phyloP scores from a whole-genome alignment of 2,888 invertebrate genomes.

The Xylophagus ater region DNA sequence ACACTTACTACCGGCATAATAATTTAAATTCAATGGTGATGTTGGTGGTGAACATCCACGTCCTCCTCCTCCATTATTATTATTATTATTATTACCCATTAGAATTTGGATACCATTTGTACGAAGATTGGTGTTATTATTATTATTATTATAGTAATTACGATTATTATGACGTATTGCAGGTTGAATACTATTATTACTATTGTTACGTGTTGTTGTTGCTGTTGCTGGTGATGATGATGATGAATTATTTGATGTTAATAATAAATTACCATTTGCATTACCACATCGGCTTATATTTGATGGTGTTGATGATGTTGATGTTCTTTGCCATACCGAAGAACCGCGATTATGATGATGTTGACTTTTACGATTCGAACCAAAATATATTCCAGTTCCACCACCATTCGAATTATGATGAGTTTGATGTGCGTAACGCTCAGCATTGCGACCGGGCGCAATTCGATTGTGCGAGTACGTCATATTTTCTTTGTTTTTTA shows the following conservation, averaged over 20 bases:
- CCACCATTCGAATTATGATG: constrained; percentile 16
- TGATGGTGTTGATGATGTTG: neutral
- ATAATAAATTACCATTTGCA: constrained; percentile 2
- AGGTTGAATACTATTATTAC: constrained; percentile 19
- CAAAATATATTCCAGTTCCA: constrained; percentile 14
- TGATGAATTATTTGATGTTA: constrained; percentile 4
- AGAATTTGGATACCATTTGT: constrained; percentile 14
- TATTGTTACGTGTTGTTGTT: neutral
- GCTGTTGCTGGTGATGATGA: constrained; percentile 9
- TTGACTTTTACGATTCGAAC: constrained; percentile 8
- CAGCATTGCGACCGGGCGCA: constrained; percentile 14
- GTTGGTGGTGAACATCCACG: constrained; percentile 12
- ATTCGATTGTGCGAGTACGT: constrained; percentile 17
- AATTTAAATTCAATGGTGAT: constrained; percentile 35
- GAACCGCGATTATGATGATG: constrained; percentile 11
- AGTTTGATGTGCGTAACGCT: constrained; percentile 15
- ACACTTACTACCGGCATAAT: constrained; percentile 66
- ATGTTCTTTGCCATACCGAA: neutral
- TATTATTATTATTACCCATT: constrained; percentile 8
- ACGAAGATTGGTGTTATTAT: constrained; percentile 10
- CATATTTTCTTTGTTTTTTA: constrained; percentile 4
- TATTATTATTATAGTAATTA: constrained; percentile 10
- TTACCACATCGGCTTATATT: constrained; percentile 9
- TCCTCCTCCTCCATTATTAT: neutral
- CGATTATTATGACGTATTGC: too few species aligned